Evolutionary conservation across 2,113 vertebrate species (phyloP), one percentile per base, ranked within the genome.

Genomic region (Oncorhynchus masou): DNA sequence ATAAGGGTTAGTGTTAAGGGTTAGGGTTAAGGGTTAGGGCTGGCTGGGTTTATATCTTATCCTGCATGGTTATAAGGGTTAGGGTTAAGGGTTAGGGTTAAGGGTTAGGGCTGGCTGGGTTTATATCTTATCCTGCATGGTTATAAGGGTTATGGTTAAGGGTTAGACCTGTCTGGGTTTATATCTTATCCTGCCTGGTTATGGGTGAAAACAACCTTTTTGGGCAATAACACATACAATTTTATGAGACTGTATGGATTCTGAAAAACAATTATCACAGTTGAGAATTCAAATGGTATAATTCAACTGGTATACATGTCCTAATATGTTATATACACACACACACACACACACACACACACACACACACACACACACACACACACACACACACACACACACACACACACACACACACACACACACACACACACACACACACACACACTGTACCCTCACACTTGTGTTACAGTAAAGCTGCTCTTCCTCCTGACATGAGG

Each of bases 181-280:
- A 31, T 31, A 31, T 31, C 5, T 31, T 31, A 31, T 31, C 31
- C 34, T 34, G 34, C 34, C 1, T 90, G 86, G 87, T 93, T 90
- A 90, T 87, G 79, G 78, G 83, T 88, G 74, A 88, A 87, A 92
- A 91, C 88, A 90, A 88, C 82, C 82, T 85, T 81, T 81, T 78
- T 7, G 66, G 84, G 91, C 88, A 92, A 91, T 83, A 92, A 87
- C 82, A 74, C 71, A 79, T 20, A 60, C 9, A 1, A 12, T 45
- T 11, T 9, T 45, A 45, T 45, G 39, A 11, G 25, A 67, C 65
- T 67, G 65, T 13, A 22, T 67, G 64, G 64, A 66, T n/a, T 66
- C 0, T 68, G 13, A 29, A 68, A 34, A 39, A 9, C 70, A 73
- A 70, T 31, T 57, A 69, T 2, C 22, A 29, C 27, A 45, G 11